phyloP scores from a whole-genome alignment of 92 coral and sea anemone genomes.

The Bergia puertoricense region DNA sequence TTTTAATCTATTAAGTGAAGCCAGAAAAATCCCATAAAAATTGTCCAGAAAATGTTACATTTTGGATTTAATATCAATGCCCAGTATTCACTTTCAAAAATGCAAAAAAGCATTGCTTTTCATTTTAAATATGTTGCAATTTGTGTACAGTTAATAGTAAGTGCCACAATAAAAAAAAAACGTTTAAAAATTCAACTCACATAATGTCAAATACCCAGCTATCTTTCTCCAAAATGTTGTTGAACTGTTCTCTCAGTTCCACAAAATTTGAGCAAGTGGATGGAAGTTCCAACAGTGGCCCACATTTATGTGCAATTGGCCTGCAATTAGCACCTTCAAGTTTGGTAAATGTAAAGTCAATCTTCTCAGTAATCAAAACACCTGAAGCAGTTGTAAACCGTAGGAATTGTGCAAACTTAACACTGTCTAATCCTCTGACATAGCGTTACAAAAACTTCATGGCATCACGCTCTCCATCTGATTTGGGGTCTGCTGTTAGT shows the following conservation, averaged over 20 bases:
- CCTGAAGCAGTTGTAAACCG: slow-evolving; percentile 28
- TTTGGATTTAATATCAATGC: not conserved
- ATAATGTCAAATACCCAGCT: slow-evolving; percentile 49
- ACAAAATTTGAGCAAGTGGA: slow-evolving; percentile 33
- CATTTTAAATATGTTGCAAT: not conserved
- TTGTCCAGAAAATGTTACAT: not conserved
- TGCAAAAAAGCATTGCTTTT: not conserved
- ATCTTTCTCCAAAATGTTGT: slow-evolving; percentile 14
- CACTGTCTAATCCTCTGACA: slow-evolving; percentile 33
- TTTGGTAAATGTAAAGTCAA: slow-evolving; percentile 11
- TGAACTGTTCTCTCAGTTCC: slow-evolving; percentile 26
- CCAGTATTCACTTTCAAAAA: not conserved
- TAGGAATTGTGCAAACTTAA: slow-evolving; percentile 35
- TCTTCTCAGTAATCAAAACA: slow-evolving; percentile 13
- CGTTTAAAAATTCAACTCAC: not conserved
- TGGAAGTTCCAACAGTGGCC: slow-evolving; percentile 35
- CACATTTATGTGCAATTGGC: slow-evolving; percentile 30
- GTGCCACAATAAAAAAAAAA: not conserved
- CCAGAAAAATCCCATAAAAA: not conserved
- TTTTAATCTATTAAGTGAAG: too few species aligned
- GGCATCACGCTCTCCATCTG: slow-evolving; percentile 46
- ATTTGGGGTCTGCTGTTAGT: slow-evolving; percentile 27
- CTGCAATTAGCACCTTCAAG: slow-evolving; percentile 24
- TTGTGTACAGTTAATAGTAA: not conserved
- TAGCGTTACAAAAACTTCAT: slow-evolving; percentile 43